Conservation (phyloP, 2,113 vertebrate genomes). For the Hipposideros armiger region DNA sequence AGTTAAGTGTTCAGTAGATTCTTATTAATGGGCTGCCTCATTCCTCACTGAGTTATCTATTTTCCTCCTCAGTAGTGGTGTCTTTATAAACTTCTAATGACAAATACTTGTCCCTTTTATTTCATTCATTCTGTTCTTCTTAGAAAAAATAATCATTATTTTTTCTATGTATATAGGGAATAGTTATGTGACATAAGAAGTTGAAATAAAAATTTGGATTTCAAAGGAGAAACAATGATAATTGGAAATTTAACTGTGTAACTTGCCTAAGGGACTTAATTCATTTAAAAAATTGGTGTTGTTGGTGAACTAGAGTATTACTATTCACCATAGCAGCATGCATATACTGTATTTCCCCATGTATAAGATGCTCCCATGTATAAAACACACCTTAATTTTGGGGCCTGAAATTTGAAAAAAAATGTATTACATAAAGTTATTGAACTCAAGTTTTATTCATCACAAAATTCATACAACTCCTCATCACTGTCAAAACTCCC, state of each 20-base stretch:
- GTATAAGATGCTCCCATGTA: too few relatives aligned
- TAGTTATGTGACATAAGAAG: not conserved
- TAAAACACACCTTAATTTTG: too few relatives aligned
- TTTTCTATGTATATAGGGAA: not conserved
- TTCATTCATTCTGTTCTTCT: not conserved
- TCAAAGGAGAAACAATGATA: not conserved
- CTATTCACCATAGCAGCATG: not conserved
- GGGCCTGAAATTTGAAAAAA: too few relatives aligned
- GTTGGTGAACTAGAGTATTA: not conserved
- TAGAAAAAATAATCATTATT: not conserved
- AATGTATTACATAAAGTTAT: too few relatives aligned
- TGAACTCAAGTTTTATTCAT: too few relatives aligned
- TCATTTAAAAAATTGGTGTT: not conserved
- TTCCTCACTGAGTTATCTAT: not conserved
- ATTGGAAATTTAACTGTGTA: not conserved
- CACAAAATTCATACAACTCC: too few relatives aligned
- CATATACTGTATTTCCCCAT: not conserved
- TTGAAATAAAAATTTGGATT: not conserved
- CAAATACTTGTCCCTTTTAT: not conserved
- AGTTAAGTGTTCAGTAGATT: not conserved
- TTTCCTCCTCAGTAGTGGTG: not conserved
- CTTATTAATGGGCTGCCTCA: not conserved
- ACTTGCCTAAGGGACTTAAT: not conserved
- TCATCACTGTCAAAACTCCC: too few relatives aligned
- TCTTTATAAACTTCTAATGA: slow-evolving; percentile 2